Percentiles rank a stretch among this genome's conserved stretches.
Conservation (phyloP, 2,888 invertebrate species). For the Lasioglossum villosulum region DNA sequence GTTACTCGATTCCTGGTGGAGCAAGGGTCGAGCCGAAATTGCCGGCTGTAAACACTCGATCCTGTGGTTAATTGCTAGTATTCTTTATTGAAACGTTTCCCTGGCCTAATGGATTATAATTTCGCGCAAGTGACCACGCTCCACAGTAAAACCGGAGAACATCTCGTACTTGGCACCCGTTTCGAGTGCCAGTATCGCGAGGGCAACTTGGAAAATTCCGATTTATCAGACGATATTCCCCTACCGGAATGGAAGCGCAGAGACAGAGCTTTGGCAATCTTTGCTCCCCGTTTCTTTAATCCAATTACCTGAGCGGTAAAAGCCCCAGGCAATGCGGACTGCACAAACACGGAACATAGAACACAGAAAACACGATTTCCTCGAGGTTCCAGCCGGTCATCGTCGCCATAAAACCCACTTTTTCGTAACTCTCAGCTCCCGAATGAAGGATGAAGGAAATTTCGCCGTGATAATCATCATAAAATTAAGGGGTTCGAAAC, state of each 20-base stretch:
- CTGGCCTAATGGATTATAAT: conserved; percentile 31
- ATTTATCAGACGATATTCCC: conserved; percentile 41
- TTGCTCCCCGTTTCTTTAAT: conserved; percentile 45
- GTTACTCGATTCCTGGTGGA: not conserved
- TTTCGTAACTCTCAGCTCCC: conserved; percentile 55
- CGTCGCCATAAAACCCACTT: conserved; percentile 67
- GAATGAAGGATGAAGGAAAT: not conserved
- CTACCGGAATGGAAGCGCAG: conserved; percentile 14
- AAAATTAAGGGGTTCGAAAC: conserved; percentile 75
- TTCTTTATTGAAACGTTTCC: not conserved
- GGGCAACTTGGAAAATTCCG: conserved; percentile 45
- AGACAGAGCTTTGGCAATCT: not conserved
- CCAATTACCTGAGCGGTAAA: conserved; percentile 62
- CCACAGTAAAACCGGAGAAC: conserved; percentile 17
- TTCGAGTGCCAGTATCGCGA: not conserved
- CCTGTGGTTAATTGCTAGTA: conserved; percentile 9
- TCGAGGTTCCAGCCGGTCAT: not conserved
- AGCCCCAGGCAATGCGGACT: conserved; percentile 14
- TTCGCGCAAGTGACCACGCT: not conserved
- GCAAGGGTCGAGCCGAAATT: not conserved
- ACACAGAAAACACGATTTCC: conserved; percentile 23
- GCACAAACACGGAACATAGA: not conserved
- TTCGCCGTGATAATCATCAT: conserved; percentile 73
- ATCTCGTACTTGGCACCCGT: not conserved
- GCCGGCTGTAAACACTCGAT: conserved; percentile 22